Percentiles rank a stretch among this genome's conserved stretches.
Evolutionary conservation across 2,113 vertebrate genomes (phyloP).

Genomic region (Canis aureus): DNA sequence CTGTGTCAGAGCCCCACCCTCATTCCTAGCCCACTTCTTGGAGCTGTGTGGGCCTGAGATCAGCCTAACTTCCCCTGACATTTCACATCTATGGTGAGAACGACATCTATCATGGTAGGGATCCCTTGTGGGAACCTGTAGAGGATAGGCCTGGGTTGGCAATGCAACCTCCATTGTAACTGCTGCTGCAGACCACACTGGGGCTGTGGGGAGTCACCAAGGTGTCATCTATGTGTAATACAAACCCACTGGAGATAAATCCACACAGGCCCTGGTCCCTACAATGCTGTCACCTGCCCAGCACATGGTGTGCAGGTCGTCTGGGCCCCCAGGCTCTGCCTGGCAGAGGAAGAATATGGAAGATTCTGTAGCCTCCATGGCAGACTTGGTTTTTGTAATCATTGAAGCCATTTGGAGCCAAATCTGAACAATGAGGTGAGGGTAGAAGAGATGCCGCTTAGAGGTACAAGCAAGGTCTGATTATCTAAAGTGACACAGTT

Average conservation of each 20-base stretch:
- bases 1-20: rapidly evolving
- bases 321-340: background rate
- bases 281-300: background rate
- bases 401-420: background rate
- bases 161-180: background rate
- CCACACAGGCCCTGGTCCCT: background rate
- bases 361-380: background rate
- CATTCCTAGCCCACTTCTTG: background rate
- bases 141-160: background rate
- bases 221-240: background rate
- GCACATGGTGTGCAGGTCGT: rapidly evolving
- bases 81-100: background rate
- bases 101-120: rapidly evolving
- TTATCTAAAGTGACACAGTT: background rate
- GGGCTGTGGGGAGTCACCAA: background rate
- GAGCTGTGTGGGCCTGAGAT: too few species aligned
- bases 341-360: background rate
- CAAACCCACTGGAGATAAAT: background rate
- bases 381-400: background rate
- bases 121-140: background rate
- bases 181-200: background rate
- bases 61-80: background rate
- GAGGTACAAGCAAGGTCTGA: background rate
- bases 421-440: background rate
- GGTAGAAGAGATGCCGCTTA: background rate